A percentile compares a stretch with the other conserved stretches of the same genome.
Evolutionary conservation across 1,140 invertebrate genomes (phyloP).

Genomic region (Panagrolaimus sp.): DNA sequence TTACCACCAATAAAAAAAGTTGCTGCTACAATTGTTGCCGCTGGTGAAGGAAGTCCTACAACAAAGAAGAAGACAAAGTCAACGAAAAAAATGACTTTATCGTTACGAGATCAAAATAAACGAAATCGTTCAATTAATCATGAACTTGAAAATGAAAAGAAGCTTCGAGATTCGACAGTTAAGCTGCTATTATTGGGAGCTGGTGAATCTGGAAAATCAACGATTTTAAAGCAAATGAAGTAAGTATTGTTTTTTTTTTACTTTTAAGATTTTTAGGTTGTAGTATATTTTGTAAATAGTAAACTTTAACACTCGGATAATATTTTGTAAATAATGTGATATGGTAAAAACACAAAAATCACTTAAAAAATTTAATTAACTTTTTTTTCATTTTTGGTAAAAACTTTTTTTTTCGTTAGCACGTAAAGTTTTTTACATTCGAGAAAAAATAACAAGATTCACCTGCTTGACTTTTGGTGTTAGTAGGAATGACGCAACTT

Average conservation of each 20-base stretch:
- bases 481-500: too few relatives aligned
- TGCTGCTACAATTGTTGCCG: not conserved
- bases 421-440: too few relatives aligned
- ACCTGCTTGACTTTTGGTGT: too few relatives aligned
- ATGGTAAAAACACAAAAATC: too few relatives aligned
- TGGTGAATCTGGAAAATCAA: slow-evolving; percentile 25
- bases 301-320: too few relatives aligned
- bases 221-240: slow-evolving; percentile 46
- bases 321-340: too few relatives aligned
- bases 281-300: too few relatives aligned
- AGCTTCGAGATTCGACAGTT: slow-evolving; percentile 41
- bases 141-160: slow-evolving; percentile 33
- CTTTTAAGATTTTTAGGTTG: not conserved
- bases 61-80: not conserved
- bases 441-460: too few relatives aligned
- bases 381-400: too few relatives aligned
- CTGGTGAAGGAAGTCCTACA: not conserved
- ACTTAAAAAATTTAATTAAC: too few relatives aligned
- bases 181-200: slow-evolving; percentile 40
- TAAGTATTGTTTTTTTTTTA: slow-evolving; percentile 7
- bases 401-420: too few relatives aligned
- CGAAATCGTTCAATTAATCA: slow-evolving; percentile 32
- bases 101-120: slow-evolving; percentile 12
- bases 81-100: not conserved
- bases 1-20: not conserved